A percentile compares a stretch with the other conserved stretches of the same genome.
Evolutionary conservation across 1,140 invertebrate species (phyloP).

Genomic region (Meloidogyne chitwoodi): DNA sequence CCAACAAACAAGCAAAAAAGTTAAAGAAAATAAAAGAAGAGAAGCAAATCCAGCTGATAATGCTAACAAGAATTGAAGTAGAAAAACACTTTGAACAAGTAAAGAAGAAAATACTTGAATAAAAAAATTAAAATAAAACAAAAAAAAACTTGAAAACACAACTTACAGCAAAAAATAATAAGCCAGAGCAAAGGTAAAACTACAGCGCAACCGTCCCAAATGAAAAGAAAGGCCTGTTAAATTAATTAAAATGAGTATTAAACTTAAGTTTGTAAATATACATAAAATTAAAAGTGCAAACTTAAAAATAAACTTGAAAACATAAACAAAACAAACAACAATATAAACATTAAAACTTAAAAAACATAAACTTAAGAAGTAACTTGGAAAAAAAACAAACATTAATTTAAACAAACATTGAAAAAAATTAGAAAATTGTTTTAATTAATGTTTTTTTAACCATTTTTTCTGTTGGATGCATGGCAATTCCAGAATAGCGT

Average conservation of each 20-base stretch:
- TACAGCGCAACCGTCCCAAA: constrained; percentile 38
- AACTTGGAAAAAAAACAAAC: background rate
- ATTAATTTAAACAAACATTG: background rate
- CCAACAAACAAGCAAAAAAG: constrained; percentile 40
- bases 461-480: constrained; percentile 44
- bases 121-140: background rate
- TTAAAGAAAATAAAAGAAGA: constrained; percentile 31
- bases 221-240: constrained; percentile 22
- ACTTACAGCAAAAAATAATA: constrained; percentile 1
- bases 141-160: background rate
- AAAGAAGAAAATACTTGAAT: constrained; percentile 4
- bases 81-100: constrained; percentile 6
- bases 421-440: background rate
- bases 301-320: background rate
- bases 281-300: background rate
- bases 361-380: background rate
- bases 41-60: constrained; percentile 28
- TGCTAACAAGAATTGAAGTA: constrained; percentile 17
- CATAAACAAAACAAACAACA: background rate
- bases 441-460: constrained; percentile 7
- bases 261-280: too few species aligned
- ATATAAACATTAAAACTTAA: background rate
- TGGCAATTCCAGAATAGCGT: constrained; percentile 35
- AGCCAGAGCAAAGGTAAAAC: constrained; percentile 6
- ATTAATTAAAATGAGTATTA: background rate